Conservation (phyloP, 2,797 vertebrate genomes). For the Gallinago nigripennis region DNA sequence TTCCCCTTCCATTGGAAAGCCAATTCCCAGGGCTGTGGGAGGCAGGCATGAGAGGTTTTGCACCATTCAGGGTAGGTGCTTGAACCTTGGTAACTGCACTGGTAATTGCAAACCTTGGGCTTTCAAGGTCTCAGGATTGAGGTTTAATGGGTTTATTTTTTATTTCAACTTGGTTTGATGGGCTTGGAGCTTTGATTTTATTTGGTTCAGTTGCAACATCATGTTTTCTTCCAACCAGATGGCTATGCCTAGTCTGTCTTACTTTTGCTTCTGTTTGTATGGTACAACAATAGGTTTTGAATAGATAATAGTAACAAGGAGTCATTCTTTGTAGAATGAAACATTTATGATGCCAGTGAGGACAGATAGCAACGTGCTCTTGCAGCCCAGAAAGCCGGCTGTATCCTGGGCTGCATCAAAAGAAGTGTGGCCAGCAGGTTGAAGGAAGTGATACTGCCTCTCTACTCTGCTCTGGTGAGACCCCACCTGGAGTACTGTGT, state of each 20-base stretch:
- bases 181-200: not conserved
- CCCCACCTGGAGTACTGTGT: not conserved
- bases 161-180: not conserved
- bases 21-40: not conserved
- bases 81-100: not conserved
- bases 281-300: not conserved
- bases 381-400: not conserved
- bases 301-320: not conserved
- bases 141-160: not conserved
- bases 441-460: not conserved
- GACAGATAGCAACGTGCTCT: not conserved
- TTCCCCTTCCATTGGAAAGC: not conserved
- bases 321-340: not conserved
- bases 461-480: not conserved
- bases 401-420: not conserved
- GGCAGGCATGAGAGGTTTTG: not conserved
- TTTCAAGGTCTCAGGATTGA: not conserved
- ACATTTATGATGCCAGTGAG: not conserved
- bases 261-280: not conserved
- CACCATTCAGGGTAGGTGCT: not conserved
- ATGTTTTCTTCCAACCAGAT: not conserved
- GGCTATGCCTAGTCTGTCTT: not conserved
- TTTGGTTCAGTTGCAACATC: not conserved
- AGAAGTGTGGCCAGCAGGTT: not conserved
- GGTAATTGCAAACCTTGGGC: not conserved